Evolutionary conservation across 2,888 invertebrate genomes (phyloP).

Genomic region (Xestia rhomboidea): DNA sequence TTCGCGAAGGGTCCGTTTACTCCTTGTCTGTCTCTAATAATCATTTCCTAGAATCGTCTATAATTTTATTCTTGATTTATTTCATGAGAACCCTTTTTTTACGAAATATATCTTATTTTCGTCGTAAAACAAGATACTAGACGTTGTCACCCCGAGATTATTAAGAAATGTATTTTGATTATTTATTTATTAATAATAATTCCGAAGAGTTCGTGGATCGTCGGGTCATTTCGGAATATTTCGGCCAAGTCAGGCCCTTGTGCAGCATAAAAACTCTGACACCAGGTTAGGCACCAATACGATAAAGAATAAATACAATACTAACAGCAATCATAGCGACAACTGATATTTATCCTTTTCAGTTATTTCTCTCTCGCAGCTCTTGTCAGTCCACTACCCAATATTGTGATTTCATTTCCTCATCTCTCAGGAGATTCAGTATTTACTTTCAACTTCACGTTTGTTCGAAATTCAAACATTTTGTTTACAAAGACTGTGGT

Average conservation of each 20-base stretch:
- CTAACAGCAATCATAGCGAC: not conserved
- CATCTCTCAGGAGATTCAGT: conserved; percentile 9
- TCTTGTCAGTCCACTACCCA: not conserved
- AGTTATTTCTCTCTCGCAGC: not conserved
- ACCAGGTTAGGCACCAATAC: too few relatives aligned
- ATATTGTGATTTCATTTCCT: conserved; percentile 38
- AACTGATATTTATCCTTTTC: not conserved
- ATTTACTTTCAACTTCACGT: conserved; percentile 32
- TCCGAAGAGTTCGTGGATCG: not conserved
- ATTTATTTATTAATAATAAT: conserved; percentile 24
- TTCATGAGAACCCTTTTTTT: not conserved
- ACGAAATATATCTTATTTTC: not conserved
- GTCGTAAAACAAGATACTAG: not conserved
- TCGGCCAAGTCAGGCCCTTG: too few relatives aligned
- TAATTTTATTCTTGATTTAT: not conserved
- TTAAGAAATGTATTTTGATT: conserved; percentile 5
- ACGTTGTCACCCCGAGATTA: conserved; percentile 21
- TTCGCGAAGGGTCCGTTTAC: too few relatives aligned
- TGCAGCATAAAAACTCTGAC: too few relatives aligned
- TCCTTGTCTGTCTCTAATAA: too few relatives aligned
- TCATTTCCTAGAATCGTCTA: too few relatives aligned
- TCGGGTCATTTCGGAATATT: not conserved
- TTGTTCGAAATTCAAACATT: conserved; percentile 37
- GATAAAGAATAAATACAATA: not conserved
- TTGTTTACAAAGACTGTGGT: not conserved